phyloP scores from a whole-genome alignment of 2,797 vertebrate species.

The Linurgus olivaceus region DNA sequence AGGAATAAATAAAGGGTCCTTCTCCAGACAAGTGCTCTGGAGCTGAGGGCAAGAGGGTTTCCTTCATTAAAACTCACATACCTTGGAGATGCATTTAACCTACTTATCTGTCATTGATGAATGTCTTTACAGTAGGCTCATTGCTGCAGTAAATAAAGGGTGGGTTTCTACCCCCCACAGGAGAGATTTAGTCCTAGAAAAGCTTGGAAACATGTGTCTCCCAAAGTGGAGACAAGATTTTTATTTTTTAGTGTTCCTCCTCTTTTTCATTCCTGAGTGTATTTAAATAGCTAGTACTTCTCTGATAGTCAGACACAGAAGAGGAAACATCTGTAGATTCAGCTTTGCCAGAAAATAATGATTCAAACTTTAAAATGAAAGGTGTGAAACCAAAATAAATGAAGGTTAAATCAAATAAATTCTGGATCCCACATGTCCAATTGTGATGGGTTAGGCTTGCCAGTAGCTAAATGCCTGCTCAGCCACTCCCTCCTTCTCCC shows the following conservation, averaged over 20 bases:
- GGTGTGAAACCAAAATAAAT: background rate
- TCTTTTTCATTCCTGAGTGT: background rate
- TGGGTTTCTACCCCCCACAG: background rate
- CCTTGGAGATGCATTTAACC: background rate
- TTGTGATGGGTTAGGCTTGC: background rate
- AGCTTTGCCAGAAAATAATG: background rate
- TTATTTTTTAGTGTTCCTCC: background rate
- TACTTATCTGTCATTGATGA: background rate
- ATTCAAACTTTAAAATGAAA: background rate
- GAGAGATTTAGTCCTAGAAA: background rate
- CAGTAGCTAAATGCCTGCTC: background rate
- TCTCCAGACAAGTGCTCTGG: rapidly evolving
- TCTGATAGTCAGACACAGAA: background rate
- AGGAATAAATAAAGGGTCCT: background rate
- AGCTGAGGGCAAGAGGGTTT: rapidly evolving
- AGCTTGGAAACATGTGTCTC: background rate
- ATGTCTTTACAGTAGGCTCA: background rate
- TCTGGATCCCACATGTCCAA: background rate
- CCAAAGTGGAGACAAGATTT: background rate
- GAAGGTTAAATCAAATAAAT: background rate
- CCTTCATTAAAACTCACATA: background rate
- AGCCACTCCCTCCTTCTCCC: rapidly evolving
- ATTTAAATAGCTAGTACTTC: background rate
- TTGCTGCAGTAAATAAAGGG: background rate
- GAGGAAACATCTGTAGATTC: background rate